Evolutionary conservation across 2,797 vertebrate genomes (phyloP).

Genomic region (Sus cebifrons): DNA sequence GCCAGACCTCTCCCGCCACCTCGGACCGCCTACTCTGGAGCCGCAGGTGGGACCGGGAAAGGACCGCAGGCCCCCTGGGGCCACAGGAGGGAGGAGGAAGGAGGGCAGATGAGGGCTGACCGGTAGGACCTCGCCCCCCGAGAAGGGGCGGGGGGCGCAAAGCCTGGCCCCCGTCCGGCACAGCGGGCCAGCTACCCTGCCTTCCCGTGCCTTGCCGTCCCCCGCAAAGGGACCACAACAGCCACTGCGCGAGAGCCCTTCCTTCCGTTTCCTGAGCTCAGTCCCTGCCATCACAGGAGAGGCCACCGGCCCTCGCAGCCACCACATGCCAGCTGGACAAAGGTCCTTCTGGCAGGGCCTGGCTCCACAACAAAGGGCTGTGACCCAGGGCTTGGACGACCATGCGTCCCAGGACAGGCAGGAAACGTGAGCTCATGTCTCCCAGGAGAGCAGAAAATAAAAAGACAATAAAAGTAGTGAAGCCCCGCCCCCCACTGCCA

Average conservation of each 20-base stretch:
- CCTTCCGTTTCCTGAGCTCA: background rate
- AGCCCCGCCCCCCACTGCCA: rapidly evolving
- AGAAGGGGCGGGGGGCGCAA: no score
- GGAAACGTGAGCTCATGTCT: background rate
- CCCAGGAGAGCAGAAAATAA: background rate
- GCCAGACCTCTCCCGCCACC: background rate
- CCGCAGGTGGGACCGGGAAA: background rate
- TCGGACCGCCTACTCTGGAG: rapidly evolving
- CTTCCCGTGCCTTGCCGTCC: background rate
- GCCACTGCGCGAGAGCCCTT: background rate
- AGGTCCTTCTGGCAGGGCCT: background rate
- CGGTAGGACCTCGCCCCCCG: background rate
- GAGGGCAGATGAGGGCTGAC: no score
- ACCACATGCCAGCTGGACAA: background rate
- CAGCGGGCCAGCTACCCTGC: background rate
- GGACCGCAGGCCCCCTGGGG: background rate
- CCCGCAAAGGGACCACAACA: background rate
- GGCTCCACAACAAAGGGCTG: background rate
- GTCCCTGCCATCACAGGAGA: background rate
- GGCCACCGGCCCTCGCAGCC: background rate
- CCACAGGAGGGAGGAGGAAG: no score
- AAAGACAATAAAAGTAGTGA: background rate
- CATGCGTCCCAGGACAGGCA: background rate
- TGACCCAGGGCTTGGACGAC: no score
- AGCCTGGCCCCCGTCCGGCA: background rate